Percentiles rank a stretch among this genome's conserved stretches.
Conservation (phyloP, 2,797 vertebrate species). For the Petrocephalus sullivani region DNA sequence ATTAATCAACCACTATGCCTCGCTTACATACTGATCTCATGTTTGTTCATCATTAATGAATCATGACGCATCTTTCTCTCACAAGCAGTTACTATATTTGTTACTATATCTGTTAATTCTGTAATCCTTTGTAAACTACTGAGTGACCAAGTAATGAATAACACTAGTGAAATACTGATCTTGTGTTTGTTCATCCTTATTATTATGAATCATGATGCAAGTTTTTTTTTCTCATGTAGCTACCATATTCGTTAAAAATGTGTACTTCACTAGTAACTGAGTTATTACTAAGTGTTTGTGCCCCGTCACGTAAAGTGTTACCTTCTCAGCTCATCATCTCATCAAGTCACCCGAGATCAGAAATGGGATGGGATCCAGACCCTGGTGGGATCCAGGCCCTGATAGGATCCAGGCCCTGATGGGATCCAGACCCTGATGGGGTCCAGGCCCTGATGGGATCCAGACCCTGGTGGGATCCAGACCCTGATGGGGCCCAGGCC, state of each 20-base stretch:
- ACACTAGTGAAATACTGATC: background rate
- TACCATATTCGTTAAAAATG: background rate
- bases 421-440: background rate
- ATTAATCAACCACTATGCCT: background rate
- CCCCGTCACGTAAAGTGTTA: background rate
- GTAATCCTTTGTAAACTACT: background rate
- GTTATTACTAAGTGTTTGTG: background rate
- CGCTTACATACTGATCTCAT: background rate
- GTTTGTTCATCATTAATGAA: background rate
- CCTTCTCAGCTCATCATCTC: constrained; percentile 18
- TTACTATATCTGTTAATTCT: background rate
- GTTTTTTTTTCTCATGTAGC: background rate
- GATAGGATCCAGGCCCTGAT: background rate
- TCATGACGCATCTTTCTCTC: background rate
- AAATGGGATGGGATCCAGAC: background rate
- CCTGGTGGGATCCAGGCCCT: background rate
- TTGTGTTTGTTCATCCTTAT: background rate
- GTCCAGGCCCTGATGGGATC: background rate
- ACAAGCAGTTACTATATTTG: background rate
- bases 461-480: background rate
- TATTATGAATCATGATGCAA: background rate
- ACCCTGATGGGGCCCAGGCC: no score
- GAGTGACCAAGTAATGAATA: background rate
- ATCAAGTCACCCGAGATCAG: background rate
- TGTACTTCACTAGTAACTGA: background rate